phyloP scores from a whole-genome alignment of 2,113 vertebrate species.

The Ondatra zibethicus region DNA sequence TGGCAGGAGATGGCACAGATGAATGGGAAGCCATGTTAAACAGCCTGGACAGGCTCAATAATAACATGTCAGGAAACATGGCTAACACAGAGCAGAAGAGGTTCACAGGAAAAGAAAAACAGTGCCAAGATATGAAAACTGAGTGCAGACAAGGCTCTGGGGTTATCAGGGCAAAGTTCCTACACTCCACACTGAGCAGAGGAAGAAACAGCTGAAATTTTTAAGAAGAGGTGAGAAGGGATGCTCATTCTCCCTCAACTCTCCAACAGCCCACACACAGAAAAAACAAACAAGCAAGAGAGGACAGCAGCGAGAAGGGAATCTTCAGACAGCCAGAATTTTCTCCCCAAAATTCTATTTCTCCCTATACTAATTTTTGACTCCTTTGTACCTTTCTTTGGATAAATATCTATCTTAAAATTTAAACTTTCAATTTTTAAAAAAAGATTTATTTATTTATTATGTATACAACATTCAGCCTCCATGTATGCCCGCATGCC shows the following conservation, averaged over 20 bases:
- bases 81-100: neutral
- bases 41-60: neutral
- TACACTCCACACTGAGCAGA: neutral
- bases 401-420: too few relatives aligned
- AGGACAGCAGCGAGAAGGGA: neutral
- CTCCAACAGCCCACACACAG: neutral
- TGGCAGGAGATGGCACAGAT: neutral
- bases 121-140: conserved; percentile 4
- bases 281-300: neutral
- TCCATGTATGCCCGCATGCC: too few relatives aligned
- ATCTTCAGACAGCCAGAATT: neutral
- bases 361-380: too few relatives aligned
- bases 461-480: too few relatives aligned
- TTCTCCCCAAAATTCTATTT: neutral
- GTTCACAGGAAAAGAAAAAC: neutral
- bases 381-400: too few relatives aligned
- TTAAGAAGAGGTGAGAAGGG: neutral
- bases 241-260: neutral
- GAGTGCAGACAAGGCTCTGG: neutral
- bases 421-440: too few relatives aligned
- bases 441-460: too few relatives aligned
- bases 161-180: neutral
- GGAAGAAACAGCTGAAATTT: neutral
- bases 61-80: neutral
- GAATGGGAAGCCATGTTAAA: neutral